Percentiles rank a stretch among this genome's conserved stretches.
Evolutionary conservation across 2,113 vertebrate species (phyloP).

Genomic region (Thryonomys swinderianus): DNA sequence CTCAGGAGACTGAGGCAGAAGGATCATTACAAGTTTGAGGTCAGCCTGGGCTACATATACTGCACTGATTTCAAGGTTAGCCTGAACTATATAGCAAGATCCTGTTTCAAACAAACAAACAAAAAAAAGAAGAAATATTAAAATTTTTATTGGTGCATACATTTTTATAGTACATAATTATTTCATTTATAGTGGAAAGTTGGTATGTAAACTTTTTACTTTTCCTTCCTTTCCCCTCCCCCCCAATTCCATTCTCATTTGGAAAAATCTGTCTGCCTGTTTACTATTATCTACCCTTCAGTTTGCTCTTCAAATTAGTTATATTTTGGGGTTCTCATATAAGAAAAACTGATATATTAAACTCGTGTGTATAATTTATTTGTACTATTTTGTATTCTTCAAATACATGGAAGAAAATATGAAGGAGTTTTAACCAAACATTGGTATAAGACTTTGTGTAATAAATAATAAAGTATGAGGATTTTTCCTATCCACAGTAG

Average conservation of each 20-base stretch:
- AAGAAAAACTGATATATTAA: background rate
- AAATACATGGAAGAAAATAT: background rate
- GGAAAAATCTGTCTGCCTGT: background rate
- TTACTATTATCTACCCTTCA: background rate
- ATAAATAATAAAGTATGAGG: background rate
- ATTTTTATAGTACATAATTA: background rate
- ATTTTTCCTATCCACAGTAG: background rate
- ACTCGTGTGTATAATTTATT: background rate
- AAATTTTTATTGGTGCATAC: background rate
- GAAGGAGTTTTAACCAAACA: background rate
- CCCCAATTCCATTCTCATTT: background rate
- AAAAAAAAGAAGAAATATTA: background rate
- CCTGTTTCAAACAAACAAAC: background rate
- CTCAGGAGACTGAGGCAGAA: background rate
- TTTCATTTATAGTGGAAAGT: background rate
- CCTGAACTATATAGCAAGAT: background rate
- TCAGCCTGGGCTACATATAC: background rate
- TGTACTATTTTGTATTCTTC: slow-evolving; percentile 44
- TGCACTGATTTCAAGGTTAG: too few relatives aligned
- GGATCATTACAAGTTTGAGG: too few relatives aligned
- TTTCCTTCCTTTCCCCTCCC: background rate
- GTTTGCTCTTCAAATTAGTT: background rate
- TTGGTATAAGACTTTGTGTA: background rate
- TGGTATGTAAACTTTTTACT: background rate
- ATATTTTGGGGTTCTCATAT: background rate